Base-by-base conservation (phyloP, 2,113 vertebrate genomes). In the Sylvietta virens region DNA sequence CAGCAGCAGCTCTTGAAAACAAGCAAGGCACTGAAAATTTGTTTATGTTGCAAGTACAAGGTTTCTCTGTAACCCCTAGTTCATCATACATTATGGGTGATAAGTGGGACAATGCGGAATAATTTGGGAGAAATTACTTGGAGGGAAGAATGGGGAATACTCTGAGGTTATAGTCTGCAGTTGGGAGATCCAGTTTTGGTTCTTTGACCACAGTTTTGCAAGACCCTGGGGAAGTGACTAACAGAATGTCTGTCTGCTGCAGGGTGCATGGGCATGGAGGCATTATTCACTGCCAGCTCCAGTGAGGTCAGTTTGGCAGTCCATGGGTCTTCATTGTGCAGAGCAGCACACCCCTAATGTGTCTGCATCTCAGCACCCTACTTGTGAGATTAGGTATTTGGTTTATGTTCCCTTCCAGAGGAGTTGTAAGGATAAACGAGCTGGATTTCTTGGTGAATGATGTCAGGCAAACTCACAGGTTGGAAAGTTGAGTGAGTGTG, bases 1-100 rank as follows among this genome's bases (percentile, higher is more conserved):
- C 21, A 73, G 15, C 45, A 88, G 74, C 94, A 88, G 62, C 70
- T 88, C 81, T 96, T 81, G 60, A 69, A 96, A 97, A 90, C 60
- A 90, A 91, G 50, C 60, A 90, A 91, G 40, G 33, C 82, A 70
- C 28, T 48, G 71, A 74, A 85, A 92, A 81, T 80, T 37, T 14
- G 39, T 93, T 91, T 86, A 72, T 86, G 39, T 70, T 87, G 33
- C 0, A 8, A 82, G 48, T 56, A 67, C 23, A 88, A 60, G 42
- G 69, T 85, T 87, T 78, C 56, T 35, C 18, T 77, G 50, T 58
- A 64, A 17, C 56, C 45, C 40, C 51, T 51, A 42, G 58, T 85
- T 92, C 54, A 30, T 70, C 31, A 4, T 64, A 45, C 35, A 73
- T 88, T 78, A 23, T 4, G 17, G 27, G 30, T 0, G 2, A 3